Evolutionary conservation across 2,797 vertebrate species (phyloP), one percentile per base, ranked within the genome.

Genomic region (Helicolenus hilgendorfi): DNA sequence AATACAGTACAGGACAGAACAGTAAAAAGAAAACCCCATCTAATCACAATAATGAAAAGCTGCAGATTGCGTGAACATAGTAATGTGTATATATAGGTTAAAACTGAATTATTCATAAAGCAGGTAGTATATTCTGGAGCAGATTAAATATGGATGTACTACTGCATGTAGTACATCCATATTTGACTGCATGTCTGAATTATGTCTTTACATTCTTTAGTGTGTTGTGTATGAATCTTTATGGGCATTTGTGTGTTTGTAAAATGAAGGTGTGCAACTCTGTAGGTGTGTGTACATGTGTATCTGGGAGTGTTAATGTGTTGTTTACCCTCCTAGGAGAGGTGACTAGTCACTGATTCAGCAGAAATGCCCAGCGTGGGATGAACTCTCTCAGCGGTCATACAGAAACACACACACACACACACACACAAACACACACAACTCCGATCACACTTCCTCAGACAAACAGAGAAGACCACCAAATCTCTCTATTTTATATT

Each of bases 301-400:
- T 73, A 9, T 77, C 41, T 45, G 63, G 77, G 59, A 86, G 86
- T 71, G 83, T 79, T 65, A 14, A 75, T 71, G 88, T 86, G 86
- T 85, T 92, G 74, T 92, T 93, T 89, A 81, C 72, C 67, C 71
- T 86, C 89, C 78, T 53, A 29, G 38, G 93, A 89, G 93, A 92
- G 87, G 85, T 87, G 90, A 94, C 89, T 62, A 89, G 88, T 86
- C 79, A 87, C 92, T 92, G 89, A 95, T 77, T 95, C 94, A 93
- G 94, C 92, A 93, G 81, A 92, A 95, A 93, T 65, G 8, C 79
- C 80, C 87, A 83, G 90, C 85, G 89, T 94, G 91, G 92, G 92
- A 80, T 94, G 84, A 90, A 86, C 72, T 89, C 92, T 91, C 83
- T 79, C 83, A 87, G 89, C 72, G 81, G 92, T 92, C 89, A 73